Percentiles rank a stretch among this genome's conserved stretches.
Evolutionary conservation across 2,113 vertebrate genomes (phyloP).

Genomic region (Gopherus flavomarginatus): DNA sequence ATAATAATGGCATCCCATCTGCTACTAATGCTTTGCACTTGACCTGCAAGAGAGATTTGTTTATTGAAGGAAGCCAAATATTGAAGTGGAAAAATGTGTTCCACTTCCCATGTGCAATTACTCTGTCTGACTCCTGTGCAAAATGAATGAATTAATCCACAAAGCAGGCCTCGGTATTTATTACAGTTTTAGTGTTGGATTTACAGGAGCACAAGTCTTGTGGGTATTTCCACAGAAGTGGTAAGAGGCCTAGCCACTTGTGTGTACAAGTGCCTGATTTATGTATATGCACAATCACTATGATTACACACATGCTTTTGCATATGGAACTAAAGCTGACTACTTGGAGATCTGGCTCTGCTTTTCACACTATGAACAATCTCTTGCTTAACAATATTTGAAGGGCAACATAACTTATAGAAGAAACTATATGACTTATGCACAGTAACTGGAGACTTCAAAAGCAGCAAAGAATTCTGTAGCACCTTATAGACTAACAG

Average conservation of each 20-base stretch:
- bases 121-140: neutral
- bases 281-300: neutral
- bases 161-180: neutral
- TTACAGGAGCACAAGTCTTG: neutral
- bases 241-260: neutral
- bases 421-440: neutral
- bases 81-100: neutral
- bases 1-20: neutral
- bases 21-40: neutral
- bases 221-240: neutral
- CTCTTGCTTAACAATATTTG: neutral
- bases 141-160: neutral
- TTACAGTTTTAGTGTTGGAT: neutral
- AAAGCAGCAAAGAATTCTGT: neutral
- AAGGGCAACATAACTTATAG: neutral
- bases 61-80: neutral
- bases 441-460: neutral
- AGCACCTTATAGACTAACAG: no score
- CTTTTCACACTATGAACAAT: accelerated
- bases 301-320: neutral
- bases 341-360: neutral
- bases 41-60: neutral
- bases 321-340: accelerated
- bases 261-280: neutral
- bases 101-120: neutral